phyloP scores from a whole-genome alignment of 1,140 invertebrate genomes.

The Ptiloglossa arizonensis region DNA sequence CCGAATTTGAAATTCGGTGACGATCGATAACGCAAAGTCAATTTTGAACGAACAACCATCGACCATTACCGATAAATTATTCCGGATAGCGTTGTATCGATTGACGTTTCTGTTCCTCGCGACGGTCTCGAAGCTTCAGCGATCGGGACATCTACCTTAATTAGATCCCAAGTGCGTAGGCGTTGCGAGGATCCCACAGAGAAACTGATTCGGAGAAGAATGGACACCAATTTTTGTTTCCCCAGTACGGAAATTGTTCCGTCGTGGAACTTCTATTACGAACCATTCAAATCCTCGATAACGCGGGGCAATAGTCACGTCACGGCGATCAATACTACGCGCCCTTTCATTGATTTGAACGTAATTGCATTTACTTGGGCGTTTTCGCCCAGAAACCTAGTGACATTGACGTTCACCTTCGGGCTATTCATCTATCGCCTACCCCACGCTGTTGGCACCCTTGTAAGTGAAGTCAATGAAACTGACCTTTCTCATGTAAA shows the following conservation, averaged over 20 bases:
- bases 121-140: too few relatives aligned
- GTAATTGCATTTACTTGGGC: slow-evolving; percentile 67
- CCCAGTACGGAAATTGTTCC: neutral
- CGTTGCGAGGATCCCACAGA: too few relatives aligned
- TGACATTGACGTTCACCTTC: slow-evolving; percentile 69
- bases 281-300: slow-evolving; percentile 36
- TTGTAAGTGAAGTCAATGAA: slow-evolving; percentile 50
- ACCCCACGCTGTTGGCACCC: slow-evolving; percentile 36
- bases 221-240: neutral
- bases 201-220: neutral
- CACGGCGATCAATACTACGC: slow-evolving; percentile 60
- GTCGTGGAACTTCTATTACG: slow-evolving; percentile 11
- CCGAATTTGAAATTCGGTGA: too few relatives aligned
- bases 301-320: slow-evolving; percentile 27
- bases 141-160: too few relatives aligned
- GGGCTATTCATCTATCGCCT: slow-evolving; percentile 43
- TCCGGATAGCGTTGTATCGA: too few relatives aligned
- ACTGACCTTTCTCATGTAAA: slow-evolving; percentile 64
- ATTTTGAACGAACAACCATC: too few relatives aligned
- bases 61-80: too few relatives aligned
- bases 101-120: too few relatives aligned
- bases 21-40: too few relatives aligned
- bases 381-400: slow-evolving; percentile 71
- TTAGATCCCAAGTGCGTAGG: too few relatives aligned
- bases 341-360: slow-evolving; percentile 65